phyloP scores from a whole-genome alignment of 2,888 invertebrate genomes.

The Halocaridina rubra region DNA sequence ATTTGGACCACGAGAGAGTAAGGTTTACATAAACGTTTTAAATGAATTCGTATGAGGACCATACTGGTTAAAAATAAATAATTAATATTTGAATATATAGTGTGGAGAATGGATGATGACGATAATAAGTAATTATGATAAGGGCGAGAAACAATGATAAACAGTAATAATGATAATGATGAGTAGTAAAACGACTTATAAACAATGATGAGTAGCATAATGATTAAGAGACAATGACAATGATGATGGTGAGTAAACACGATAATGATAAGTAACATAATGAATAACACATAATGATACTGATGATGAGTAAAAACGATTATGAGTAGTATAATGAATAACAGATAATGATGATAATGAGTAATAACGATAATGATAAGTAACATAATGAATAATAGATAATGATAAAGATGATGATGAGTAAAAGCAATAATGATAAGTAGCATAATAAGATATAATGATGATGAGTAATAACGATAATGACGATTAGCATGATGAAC shows the following conservation, averaged over 20 bases:
- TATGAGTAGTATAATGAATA: too few species aligned
- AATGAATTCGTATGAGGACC: too few species aligned
- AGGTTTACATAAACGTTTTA: too few species aligned
- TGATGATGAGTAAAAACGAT: not conserved
- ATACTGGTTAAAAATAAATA: too few species aligned
- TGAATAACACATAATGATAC: not conserved
- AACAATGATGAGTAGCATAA: not conserved
- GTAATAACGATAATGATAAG: too few species aligned
- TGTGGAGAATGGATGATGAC: not conserved
- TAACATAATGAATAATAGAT: not conserved
- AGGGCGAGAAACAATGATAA: not conserved
- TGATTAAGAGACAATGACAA: not conserved
- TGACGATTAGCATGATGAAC: too few species aligned
- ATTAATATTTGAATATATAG: not conserved
- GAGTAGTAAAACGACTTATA: not conserved
- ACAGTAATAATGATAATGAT: not conserved
- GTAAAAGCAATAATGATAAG: not conserved
- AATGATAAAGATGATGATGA: not conserved
- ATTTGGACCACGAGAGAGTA: too few species aligned
- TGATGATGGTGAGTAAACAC: not conserved
- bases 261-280: not conserved
- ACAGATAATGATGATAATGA: too few species aligned
- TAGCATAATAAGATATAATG: too few species aligned
- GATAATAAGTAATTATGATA: not conserved
- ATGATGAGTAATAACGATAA: too few species aligned